phyloP scores from a whole-genome alignment of 2,888 invertebrate species.

The Drosophila mayaguana region DNA sequence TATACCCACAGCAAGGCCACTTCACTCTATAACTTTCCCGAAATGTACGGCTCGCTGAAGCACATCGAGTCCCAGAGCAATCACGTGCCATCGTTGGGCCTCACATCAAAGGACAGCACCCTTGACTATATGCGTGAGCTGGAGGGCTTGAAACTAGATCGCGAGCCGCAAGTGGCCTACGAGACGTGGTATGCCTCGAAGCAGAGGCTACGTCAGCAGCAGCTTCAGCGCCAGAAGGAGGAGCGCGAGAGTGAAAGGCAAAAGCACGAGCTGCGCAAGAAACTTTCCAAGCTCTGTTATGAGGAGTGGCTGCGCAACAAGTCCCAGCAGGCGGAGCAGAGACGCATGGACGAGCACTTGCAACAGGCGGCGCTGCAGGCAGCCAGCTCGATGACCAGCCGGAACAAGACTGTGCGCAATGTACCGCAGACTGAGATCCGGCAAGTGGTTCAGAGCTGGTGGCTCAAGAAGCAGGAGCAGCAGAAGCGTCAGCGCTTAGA shows the following conservation, averaged over 20 bases:
- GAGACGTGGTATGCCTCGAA: slow-evolving; percentile 82
- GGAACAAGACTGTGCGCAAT: slow-evolving; percentile 24
- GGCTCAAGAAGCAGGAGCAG: slow-evolving; percentile 68
- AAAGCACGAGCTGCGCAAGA: slow-evolving; percentile 64
- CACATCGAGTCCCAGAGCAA: slow-evolving; percentile 52
- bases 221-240: slow-evolving; percentile 38
- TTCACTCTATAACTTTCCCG: slow-evolving; percentile 38
- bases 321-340: slow-evolving; percentile 27
- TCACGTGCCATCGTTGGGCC: slow-evolving; percentile 71
- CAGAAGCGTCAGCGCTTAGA: slow-evolving; percentile 66
- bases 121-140: slow-evolving; percentile 32
- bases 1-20: neutral
- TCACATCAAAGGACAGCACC: slow-evolving; percentile 67
- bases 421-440: slow-evolving; percentile 41
- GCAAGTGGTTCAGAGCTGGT: slow-evolving; percentile 56
- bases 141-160: slow-evolving; percentile 29
- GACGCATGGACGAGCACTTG: slow-evolving; percentile 28
- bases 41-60: slow-evolving; percentile 31
- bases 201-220: slow-evolving; percentile 45
- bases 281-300: slow-evolving; percentile 70
- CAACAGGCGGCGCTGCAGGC: slow-evolving; percentile 7
- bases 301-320: slow-evolving; percentile 79
- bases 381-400: neutral
- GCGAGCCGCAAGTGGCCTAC: slow-evolving; percentile 75
- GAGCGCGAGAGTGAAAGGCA: slow-evolving; percentile 48